These are phyloP conservation scores for Capitulum mitella DNA, from an alignment of 2,888 invertebrate species.

Conservation along the genomic window DNA sequence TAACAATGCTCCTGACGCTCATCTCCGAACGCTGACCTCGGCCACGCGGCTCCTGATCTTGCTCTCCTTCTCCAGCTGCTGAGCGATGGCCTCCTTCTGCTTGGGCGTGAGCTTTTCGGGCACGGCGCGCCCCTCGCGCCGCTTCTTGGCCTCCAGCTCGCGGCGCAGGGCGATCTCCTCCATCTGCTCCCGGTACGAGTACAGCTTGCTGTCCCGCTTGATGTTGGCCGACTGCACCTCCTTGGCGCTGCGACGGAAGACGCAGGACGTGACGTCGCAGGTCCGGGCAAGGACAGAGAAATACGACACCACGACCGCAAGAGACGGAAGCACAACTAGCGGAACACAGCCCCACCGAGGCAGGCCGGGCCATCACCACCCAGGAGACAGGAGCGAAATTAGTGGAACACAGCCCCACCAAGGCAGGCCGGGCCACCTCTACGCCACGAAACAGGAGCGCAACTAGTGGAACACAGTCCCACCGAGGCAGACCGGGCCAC, in stretches of 20 bases:
- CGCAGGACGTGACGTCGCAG: not conserved
- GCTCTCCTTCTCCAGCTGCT: conserved; percentile 72
- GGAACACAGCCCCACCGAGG: too few relatives aligned
- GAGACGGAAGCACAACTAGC: not conserved
- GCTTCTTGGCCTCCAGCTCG: conserved; percentile 82
- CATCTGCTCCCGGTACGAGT: conserved; percentile 92
- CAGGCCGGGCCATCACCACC: too few relatives aligned
- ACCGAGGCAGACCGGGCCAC: too few relatives aligned
- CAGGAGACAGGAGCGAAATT: too few relatives aligned
- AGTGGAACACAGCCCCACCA: too few relatives aligned
- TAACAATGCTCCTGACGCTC: too few relatives aligned
- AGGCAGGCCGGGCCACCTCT: too few relatives aligned
- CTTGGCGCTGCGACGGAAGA: not conserved
- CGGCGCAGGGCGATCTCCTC: conserved; percentile 88
- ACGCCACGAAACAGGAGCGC: not conserved
- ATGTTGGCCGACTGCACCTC: conserved; percentile 53
- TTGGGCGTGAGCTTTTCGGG: conserved; percentile 69
- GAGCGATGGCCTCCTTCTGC: conserved; percentile 83
- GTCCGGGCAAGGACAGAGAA: too few relatives aligned
- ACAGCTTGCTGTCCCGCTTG: conserved; percentile 91
- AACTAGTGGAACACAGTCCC: too few relatives aligned
- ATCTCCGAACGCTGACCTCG: too few relatives aligned
- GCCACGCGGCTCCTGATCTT: conserved; percentile 28
- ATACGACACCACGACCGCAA: too few relatives aligned
- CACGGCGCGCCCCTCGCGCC: conserved; percentile 65